These are phyloP conservation scores for Montifringilla adamsi DNA, from an alignment of 2,113 vertebrate genomes.

Conservation along the genomic window DNA sequence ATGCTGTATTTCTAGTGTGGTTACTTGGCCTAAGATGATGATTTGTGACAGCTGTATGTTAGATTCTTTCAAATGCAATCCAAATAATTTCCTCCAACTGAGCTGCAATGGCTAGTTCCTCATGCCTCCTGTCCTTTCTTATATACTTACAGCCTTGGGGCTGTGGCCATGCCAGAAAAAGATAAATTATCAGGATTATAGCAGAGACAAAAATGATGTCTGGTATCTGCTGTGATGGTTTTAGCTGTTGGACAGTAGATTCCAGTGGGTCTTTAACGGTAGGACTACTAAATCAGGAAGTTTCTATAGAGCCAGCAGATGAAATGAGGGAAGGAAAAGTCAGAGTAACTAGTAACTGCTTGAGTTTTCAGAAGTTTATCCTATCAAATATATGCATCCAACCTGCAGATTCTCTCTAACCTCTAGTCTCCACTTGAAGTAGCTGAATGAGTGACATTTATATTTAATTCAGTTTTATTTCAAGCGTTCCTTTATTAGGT, in stretches of 20 bases:
- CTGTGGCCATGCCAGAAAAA: neutral
- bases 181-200: neutral
- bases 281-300: neutral
- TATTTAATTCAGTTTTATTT: neutral
- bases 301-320: neutral
- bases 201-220: neutral
- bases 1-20: neutral
- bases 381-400: neutral
- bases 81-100: neutral
- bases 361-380: neutral
- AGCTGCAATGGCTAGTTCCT: neutral
- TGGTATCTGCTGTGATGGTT: neutral
- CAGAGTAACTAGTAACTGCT: neutral
- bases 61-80: neutral
- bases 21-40: neutral
- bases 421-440: neutral
- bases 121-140: neutral
- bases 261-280: neutral
- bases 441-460: neutral
- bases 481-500: neutral
- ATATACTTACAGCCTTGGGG: neutral
- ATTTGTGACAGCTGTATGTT: neutral
- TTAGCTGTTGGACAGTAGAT: neutral
- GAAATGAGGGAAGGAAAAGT: neutral
- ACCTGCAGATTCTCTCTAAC: neutral